A percentile compares a stretch with the other conserved stretches of the same genome.
Conservation (phyloP, 1,140 invertebrate genomes). For the Frieseomelitta varia region DNA sequence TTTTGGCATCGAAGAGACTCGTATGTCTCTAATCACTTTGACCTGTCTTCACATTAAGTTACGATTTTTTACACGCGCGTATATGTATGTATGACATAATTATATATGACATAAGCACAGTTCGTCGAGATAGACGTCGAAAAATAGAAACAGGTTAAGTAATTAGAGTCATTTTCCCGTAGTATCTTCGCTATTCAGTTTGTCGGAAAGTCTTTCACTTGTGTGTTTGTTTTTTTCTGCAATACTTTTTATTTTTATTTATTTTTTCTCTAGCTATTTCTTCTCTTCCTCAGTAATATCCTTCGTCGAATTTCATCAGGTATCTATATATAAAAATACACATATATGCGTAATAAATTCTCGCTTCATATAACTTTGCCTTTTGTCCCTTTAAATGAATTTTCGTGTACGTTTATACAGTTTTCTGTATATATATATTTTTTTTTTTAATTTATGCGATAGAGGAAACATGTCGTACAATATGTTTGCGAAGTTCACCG, state of each 20-base stretch:
- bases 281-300: neutral
- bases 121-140: neutral
- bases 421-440: too few species aligned
- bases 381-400: neutral
- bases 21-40: neutral
- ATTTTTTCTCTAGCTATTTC: neutral
- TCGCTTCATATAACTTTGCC: neutral
- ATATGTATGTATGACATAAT: neutral
- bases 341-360: conserved; percentile 19
- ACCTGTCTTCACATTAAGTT: conserved; percentile 1
- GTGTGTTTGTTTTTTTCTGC: neutral
- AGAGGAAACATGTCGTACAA: neutral
- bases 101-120: conserved; percentile 2
- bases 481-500: neutral
- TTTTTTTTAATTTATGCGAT: neutral
- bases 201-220: neutral
- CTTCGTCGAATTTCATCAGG: neutral
- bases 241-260: neutral
- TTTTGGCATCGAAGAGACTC: neutral
- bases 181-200: neutral
- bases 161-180: neutral
- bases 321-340: conserved; percentile 49
- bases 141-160: conserved; percentile 2
- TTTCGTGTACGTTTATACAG: neutral
- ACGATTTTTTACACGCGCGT: neutral